phyloP scores from a whole-genome alignment of 2,113 vertebrate genomes.

The Pterophyllum scalare region DNA sequence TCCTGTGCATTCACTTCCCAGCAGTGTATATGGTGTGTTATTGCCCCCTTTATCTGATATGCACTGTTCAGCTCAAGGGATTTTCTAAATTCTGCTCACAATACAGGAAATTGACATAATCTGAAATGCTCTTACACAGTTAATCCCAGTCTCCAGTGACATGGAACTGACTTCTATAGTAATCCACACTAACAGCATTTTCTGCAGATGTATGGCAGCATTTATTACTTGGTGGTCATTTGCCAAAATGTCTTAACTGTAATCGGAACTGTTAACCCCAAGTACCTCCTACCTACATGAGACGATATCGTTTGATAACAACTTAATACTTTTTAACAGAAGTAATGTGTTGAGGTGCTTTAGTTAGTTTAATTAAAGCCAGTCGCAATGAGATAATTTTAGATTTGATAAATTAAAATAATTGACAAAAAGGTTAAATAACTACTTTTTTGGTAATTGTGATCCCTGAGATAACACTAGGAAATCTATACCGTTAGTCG shows the following conservation, averaged over 20 bases:
- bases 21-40: background rate
- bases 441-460: background rate
- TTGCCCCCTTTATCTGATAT: background rate
- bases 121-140: background rate
- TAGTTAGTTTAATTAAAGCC: background rate
- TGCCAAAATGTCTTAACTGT: background rate
- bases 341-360: background rate
- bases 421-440: background rate
- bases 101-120: background rate
- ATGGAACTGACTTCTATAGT: background rate
- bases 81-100: conserved; percentile 12
- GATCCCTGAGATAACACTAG: background rate
- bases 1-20: conserved; percentile 3
- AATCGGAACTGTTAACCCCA: no score
- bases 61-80: background rate
- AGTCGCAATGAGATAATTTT: background rate
- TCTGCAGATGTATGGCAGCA: background rate
- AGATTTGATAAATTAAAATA: background rate
- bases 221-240: background rate
- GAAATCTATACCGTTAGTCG: background rate
- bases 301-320: no score
- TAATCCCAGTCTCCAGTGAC: background rate
- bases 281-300: no score
- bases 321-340: background rate
- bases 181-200: background rate